Evolutionary conservation across 1,140 invertebrate genomes (phyloP).

Genomic region (Stratiolaelaps scimitus): DNA sequence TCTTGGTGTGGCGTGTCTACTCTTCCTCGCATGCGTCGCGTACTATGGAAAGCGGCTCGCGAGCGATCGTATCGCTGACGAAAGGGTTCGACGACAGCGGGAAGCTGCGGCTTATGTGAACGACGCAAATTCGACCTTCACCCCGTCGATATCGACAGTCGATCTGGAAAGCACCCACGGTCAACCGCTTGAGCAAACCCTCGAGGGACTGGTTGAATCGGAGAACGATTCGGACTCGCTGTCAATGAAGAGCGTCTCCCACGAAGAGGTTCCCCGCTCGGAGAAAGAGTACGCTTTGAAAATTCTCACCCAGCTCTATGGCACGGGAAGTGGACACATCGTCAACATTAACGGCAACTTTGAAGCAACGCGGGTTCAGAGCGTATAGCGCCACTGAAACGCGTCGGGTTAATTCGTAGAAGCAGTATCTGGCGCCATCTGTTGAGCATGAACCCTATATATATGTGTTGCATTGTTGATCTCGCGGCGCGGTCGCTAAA

Average conservation of each 20-base stretch:
- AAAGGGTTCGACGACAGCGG: not conserved
- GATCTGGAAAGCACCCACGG: not conserved
- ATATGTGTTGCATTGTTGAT: too few relatives aligned
- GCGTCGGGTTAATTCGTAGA: not conserved
- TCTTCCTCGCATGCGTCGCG: too few relatives aligned
- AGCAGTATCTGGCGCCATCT: too few relatives aligned
- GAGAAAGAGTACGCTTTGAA: constrained; percentile 25
- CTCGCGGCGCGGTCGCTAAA: too few relatives aligned
- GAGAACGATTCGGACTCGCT: constrained; percentile 4
- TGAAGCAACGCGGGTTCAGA: constrained; percentile 6
- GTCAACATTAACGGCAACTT: not conserved
- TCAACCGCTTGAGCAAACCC: too few relatives aligned
- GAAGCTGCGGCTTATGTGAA: constrained; percentile 23
- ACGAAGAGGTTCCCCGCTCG: constrained; percentile 25
- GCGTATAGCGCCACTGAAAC: constrained; percentile 2
- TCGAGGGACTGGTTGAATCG: too few relatives aligned
- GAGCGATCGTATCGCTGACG: too few relatives aligned
- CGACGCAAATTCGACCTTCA: constrained; percentile 12
- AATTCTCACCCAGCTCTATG: constrained; percentile 22
- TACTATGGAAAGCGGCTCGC: too few relatives aligned
- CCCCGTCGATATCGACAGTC: constrained; percentile 21
- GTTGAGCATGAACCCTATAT: too few relatives aligned
- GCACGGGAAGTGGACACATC: constrained; percentile 3
- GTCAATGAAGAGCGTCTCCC: constrained; percentile 23
- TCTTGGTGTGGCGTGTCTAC: too few relatives aligned